Evolutionary conservation across 1,140 invertebrate species (phyloP), one percentile per base, ranked within the genome.

Genomic region (Leptinotarsa lineolata): DNA sequence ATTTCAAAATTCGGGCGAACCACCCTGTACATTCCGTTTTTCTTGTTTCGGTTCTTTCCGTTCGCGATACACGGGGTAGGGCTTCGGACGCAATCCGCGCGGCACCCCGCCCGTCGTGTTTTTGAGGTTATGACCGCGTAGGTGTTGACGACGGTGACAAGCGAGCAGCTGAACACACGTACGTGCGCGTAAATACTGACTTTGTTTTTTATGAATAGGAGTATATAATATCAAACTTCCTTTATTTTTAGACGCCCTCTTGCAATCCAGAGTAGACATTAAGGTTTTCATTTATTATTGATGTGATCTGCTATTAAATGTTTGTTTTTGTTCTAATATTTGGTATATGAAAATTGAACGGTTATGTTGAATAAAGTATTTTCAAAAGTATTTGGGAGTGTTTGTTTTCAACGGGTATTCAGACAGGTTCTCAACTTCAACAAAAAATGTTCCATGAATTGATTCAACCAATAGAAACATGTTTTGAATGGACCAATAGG

Each of bases 311-410:
- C 70, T 74, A 30, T 60, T 60, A 72, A 72, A 18, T 72, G 21
- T 68, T 73, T 71, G 69, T 74, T 79, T 77, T 76, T 79, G 78
- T 77, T 79, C 70, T 39, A 72, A 68, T 71, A 70, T 76, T 73
- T 71, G 22, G 74, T 75, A 76, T 73, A 76, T 66, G 74, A 72
- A 75, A 74, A 76, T 74, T 76, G 70, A 78, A 76, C 67, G 71
- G 72, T 79, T 79, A 79, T 78, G 76, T 78, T 79, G 65, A 79
- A 78, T 79, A 79, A 77, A 79, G 78, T 79, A 79, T 79, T 79
- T 79, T 79, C 74, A 74, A 79, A 79, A 75, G 66, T 54, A 54
- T 54, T 6, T n/a, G n/a, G 30, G 8, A 39, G 2, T 39, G 30
- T 39, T 39, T 39, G 8, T 39, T 39, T 39, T 39, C 30, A 11